Evolutionary conservation across 2,888 invertebrate genomes (phyloP).

Genomic region (Chrysolina americana): DNA sequence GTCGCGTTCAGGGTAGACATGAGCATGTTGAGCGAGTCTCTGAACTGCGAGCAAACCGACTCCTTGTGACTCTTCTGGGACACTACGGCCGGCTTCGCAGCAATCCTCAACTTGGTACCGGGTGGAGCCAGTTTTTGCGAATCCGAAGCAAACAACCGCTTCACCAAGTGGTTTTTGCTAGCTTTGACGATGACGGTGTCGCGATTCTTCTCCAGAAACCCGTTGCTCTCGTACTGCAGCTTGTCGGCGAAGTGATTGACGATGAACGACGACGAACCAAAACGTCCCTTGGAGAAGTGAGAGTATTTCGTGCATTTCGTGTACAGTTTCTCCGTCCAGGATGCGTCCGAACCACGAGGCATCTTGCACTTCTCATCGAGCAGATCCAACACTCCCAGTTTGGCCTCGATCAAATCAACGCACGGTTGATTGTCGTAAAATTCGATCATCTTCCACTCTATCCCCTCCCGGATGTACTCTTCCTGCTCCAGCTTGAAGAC

Average conservation of each 20-base stretch:
- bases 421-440: conserved; percentile 99
- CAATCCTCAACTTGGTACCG: conserved; percentile 67
- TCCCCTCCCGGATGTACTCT: conserved; percentile 96
- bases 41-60: conserved; percentile 81
- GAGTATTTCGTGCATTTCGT: conserved; percentile 86
- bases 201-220: conserved; percentile 97
- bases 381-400: conserved; percentile 93
- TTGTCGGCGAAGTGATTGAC: conserved; percentile 97
- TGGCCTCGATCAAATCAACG: conserved; percentile 96
- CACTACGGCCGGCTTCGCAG: conserved; percentile 66
- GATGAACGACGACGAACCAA: conserved; percentile 87
- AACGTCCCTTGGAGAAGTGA: conserved; percentile 91
- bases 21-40: conserved; percentile 92
- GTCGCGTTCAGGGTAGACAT: conserved; percentile 95
- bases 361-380: conserved; percentile 98
- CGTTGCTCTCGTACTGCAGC: conserved; percentile 92
- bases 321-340: conserved; percentile 93
- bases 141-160: conserved; percentile 70
- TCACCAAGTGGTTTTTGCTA: conserved; percentile 71
- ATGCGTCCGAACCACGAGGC: conserved; percentile 93
- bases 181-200: conserved; percentile 88
- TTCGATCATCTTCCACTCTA: conserved; percentile 98
- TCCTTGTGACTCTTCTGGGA: conserved; percentile 69
- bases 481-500: conserved; percentile 99
- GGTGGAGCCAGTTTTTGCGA: conserved; percentile 64